A percentile compares a stretch with the other conserved stretches of the same genome.
Conservation (phyloP, 2,113 vertebrate species). For the Microtus richardsoni region DNA sequence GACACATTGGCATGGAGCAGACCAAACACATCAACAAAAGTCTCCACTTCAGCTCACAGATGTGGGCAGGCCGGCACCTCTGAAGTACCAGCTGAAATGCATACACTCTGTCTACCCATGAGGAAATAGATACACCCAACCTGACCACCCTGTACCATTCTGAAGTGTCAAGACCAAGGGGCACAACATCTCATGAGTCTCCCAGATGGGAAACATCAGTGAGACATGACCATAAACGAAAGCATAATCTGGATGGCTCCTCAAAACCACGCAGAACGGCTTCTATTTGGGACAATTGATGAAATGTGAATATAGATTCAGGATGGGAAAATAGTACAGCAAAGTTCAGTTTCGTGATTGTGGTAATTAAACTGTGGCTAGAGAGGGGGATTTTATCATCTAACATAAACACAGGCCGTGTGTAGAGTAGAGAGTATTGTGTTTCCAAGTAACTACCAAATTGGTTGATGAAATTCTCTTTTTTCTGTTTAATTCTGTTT, state of each 20-base stretch:
- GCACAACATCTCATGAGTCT: not conserved
- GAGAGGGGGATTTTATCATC: not conserved
- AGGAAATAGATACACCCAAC: constrained; percentile 1
- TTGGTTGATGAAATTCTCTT: not conserved
- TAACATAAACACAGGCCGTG: not conserved
- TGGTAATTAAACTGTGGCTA: not conserved
- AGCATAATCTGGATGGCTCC: no score
- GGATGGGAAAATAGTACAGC: not conserved
- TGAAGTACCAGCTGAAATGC: constrained; percentile 2
- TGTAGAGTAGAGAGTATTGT: not conserved
- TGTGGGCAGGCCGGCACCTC: not conserved
- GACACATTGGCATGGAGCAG: not conserved
- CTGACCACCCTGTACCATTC: not conserved
- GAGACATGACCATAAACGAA: not conserved
- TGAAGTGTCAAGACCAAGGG: constrained; percentile 15
- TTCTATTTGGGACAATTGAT: not conserved
- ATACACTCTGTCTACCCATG: not conserved
- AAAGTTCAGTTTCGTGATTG: not conserved
- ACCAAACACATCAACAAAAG: not conserved
- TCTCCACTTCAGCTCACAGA: not conserved
- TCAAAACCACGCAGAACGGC: not conserved
- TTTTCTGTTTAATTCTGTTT: not conserved
- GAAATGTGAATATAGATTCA: not conserved
- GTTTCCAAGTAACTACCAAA: not conserved
- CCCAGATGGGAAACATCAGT: not conserved